These are phyloP conservation scores for Borostomias antarcticus DNA, from an alignment of 2,797 vertebrate genomes.

Conservation along the genomic window DNA sequence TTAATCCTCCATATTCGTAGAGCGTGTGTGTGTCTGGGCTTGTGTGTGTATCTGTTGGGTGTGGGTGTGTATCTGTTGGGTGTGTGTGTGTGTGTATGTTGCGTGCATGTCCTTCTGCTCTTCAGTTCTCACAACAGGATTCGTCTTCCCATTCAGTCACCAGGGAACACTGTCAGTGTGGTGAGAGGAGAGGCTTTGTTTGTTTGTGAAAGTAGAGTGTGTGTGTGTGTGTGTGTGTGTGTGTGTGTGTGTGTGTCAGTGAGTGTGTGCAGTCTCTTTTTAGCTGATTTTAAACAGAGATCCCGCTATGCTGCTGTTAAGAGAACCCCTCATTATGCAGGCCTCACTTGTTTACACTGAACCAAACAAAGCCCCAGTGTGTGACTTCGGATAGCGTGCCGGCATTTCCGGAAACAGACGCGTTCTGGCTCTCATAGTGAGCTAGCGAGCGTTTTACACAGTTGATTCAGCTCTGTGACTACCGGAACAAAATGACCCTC, in stretches of 20 bases:
- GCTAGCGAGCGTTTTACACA: too few relatives aligned
- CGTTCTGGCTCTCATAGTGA: too few relatives aligned
- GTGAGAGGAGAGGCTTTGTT: conserved; percentile 56
- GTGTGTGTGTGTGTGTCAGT: conserved; percentile 41
- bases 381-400: too few relatives aligned
- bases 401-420: too few relatives aligned
- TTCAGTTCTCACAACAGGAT: conserved; percentile 34
- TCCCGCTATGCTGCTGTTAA: too few relatives aligned
- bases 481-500: too few relatives aligned
- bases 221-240: conserved; percentile 6
- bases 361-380: too few relatives aligned
- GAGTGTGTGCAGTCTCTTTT: conserved; percentile 14
- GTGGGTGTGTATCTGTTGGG: conserved; percentile 11
- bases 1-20: background rate
- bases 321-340: too few relatives aligned
- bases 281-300: too few relatives aligned
- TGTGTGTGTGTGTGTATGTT: conserved; percentile 9
- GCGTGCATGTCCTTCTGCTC: conserved; percentile 3
- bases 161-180: conserved; percentile 41
- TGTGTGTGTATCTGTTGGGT: background rate
- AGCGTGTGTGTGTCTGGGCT: conserved; percentile 7
- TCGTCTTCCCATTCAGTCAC: conserved; percentile 39
- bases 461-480: too few relatives aligned
- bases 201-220: conserved; percentile 57
- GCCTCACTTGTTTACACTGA: too few relatives aligned